Evolutionary conservation across 2,888 invertebrate species (phyloP).

Genomic region (Tigriopus californicus): DNA sequence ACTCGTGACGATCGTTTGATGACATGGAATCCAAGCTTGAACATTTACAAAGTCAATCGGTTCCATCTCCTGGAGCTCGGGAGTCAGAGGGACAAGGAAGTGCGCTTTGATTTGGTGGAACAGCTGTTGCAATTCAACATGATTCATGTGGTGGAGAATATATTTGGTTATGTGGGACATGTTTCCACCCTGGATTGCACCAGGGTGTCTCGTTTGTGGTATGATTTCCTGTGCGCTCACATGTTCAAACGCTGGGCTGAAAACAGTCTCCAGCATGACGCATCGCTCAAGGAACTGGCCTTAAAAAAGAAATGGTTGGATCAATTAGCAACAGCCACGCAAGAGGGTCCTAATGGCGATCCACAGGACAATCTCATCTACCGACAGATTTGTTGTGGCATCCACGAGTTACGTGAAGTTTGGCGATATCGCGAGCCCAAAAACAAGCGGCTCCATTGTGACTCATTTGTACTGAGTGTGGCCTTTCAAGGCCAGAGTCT

Average conservation of each 20-base stretch:
- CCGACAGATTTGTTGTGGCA: conserved; percentile 7
- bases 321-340: not conserved
- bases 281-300: not conserved
- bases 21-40: conserved; percentile 8
- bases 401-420: conserved; percentile 4
- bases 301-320: not conserved
- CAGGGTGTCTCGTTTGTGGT: conserved; percentile 2
- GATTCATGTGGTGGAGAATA: conserved; percentile 7
- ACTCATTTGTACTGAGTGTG: conserved; percentile 1
- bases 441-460: not conserved
- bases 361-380: not conserved
- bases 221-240: not conserved
- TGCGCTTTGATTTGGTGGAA: conserved; percentile 6
- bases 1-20: conserved; percentile 3
- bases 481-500: not conserved
- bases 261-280: not conserved
- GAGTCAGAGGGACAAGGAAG: not conserved
- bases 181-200: not conserved
- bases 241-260: conserved; percentile 2
- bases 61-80: not conserved
- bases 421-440: conserved; percentile 3
- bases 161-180: not conserved
- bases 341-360: not conserved
- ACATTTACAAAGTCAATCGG: conserved; percentile 13
- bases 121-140: not conserved